phyloP scores from a whole-genome alignment of 2,888 invertebrate species.

The Euplagia quadripunctaria region DNA sequence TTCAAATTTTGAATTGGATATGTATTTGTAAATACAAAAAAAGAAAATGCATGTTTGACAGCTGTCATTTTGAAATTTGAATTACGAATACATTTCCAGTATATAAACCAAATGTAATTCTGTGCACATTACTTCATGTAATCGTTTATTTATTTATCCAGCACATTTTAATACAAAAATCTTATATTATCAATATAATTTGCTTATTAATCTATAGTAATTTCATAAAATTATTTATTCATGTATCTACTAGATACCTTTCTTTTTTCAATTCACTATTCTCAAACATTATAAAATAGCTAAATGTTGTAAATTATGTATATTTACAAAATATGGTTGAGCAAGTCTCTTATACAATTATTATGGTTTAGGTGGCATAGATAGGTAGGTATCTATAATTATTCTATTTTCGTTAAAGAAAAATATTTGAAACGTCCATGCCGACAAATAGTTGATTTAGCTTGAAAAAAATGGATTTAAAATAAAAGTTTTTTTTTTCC shows the following conservation, averaged over 20 bases:
- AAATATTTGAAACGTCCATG: too few relatives aligned
- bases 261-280: conserved; percentile 1
- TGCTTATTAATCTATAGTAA: conserved; percentile 35
- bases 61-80: background rate
- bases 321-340: conserved; percentile 19
- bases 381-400: too few relatives aligned
- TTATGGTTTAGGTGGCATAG: too few relatives aligned
- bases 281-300: background rate
- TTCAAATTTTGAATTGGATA: conserved; percentile 15
- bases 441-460: too few relatives aligned
- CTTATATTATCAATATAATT: conserved; percentile 24
- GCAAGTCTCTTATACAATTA: background rate
- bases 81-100: conserved; percentile 37
- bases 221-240: conserved; percentile 29
- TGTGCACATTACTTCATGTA: conserved; percentile 21
- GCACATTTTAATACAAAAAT: background rate
- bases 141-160: background rate
- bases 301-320: conserved; percentile 11
- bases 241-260: conserved; percentile 34
- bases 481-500: too few relatives aligned
- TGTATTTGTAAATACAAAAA: conserved; percentile 5
- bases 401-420: too few relatives aligned
- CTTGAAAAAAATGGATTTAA: too few relatives aligned
- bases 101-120: conserved; percentile 13
- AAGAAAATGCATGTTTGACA: background rate